These are phyloP conservation scores for Erebia aethiops DNA, from an alignment of 2,888 invertebrate genomes.

Conservation along the genomic window DNA sequence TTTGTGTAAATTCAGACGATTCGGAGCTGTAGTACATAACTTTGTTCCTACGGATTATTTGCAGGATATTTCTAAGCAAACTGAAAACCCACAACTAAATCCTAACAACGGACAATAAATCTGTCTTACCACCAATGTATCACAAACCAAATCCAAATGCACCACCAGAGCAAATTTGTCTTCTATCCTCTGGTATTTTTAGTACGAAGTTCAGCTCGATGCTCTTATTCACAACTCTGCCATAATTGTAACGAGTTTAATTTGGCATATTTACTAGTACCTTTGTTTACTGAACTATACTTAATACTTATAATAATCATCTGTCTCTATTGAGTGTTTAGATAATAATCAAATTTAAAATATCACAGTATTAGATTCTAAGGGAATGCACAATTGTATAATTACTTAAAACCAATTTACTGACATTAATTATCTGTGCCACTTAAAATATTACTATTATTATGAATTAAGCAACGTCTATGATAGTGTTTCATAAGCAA, in stretches of 20 bases:
- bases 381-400: constrained; percentile 66
- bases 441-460: constrained; percentile 62
- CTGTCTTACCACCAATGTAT: not conserved
- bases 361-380: constrained; percentile 57
- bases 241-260: not conserved
- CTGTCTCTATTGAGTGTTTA: constrained; percentile 61
- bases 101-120: not conserved
- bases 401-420: constrained; percentile 55
- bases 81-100: too few species aligned
- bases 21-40: too few species aligned
- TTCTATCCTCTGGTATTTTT: not conserved
- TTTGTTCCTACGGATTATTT: too few species aligned
- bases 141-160: too few species aligned
- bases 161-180: not conserved
- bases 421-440: constrained; percentile 67
- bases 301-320: constrained; percentile 35
- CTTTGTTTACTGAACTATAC: constrained; percentile 34
- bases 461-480: constrained; percentile 48
- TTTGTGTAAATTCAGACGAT: too few species aligned
- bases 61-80: too few species aligned
- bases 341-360: constrained; percentile 46
- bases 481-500: constrained; percentile 58
- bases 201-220: not conserved
- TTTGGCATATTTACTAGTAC: not conserved
- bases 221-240: not conserved